Conservation (phyloP, 2,888 invertebrate genomes). For the Drosophila silvestris region DNA sequence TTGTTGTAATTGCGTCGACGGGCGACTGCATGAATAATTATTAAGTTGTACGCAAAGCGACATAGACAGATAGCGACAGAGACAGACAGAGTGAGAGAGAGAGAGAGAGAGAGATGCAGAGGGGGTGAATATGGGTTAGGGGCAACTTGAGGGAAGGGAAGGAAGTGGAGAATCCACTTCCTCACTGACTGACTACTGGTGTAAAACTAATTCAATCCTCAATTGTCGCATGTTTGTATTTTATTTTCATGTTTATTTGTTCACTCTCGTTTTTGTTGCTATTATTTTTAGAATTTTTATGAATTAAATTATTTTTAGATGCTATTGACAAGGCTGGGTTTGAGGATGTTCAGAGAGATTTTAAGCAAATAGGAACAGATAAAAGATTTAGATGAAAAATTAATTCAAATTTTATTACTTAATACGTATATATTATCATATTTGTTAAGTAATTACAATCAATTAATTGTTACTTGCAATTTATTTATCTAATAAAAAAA, state of each 20-base stretch:
- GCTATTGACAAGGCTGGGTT: conserved; percentile 12
- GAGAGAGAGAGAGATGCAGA: background rate
- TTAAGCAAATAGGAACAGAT: background rate
- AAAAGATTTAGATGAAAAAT: background rate
- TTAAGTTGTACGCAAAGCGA: conserved; percentile 63
- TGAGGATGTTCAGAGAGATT: background rate
- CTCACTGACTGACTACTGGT: conserved; percentile 3
- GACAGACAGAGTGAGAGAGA: background rate
- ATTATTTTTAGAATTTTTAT: conserved; percentile 55
- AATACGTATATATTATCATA: background rate
- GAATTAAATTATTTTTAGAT: conserved; percentile 56
- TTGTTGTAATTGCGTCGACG: conserved; percentile 72
- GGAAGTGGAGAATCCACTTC: conserved; percentile 37
- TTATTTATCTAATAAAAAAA: background rate
- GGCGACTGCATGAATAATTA: conserved; percentile 81
- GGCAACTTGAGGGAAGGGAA: conserved; percentile 10
- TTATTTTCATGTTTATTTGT: conserved; percentile 23
- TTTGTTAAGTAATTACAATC: background rate
- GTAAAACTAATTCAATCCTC: conserved; percentile 25
- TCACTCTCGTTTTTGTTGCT: conserved; percentile 4
- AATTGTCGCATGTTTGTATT: conserved; percentile 40
- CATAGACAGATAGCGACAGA: background rate
- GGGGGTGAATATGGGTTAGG: background rate
- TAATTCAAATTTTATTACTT: background rate
- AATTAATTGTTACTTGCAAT: background rate